These are phyloP conservation scores for Passerina amoena DNA, from an alignment of 2,113 vertebrate genomes.

Conservation along the genomic window DNA sequence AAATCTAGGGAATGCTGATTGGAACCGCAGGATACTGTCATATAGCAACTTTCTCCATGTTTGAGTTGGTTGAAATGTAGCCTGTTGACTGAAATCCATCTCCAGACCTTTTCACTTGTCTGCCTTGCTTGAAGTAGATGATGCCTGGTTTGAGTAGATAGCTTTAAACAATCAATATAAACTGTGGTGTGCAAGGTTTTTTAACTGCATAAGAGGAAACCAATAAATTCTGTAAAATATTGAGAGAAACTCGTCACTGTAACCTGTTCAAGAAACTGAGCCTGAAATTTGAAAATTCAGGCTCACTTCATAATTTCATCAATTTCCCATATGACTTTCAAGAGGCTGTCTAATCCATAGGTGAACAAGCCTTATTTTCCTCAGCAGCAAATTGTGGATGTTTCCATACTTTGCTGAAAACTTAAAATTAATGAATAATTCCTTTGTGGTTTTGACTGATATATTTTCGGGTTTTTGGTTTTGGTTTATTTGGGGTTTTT, in stretches of 20 bases:
- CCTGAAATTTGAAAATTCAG: neutral
- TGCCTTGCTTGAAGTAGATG: neutral
- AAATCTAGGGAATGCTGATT: neutral
- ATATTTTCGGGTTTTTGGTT: accelerated
- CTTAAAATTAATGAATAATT: neutral
- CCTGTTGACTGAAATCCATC: neutral
- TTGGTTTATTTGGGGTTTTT: neutral
- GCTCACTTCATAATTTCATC: neutral
- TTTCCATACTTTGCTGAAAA: neutral
- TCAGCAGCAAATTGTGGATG: neutral
- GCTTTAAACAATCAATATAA: neutral
- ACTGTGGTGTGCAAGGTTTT: neutral
- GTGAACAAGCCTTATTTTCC: neutral
- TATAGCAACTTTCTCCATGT: neutral
- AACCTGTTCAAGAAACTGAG: neutral
- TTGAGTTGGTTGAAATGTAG: neutral
- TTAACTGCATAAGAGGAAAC: neutral
- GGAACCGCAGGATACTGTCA: neutral
- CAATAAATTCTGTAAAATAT: neutral
- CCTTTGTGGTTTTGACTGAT: neutral
- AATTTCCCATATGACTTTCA: neutral
- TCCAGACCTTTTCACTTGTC: neutral
- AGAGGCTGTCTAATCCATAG: neutral
- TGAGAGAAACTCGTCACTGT: neutral
- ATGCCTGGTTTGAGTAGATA: neutral